These are phyloP conservation scores for Cyanocitta stelleri DNA, from an alignment of 2,113 vertebrate genomes.

Conservation along the genomic window DNA sequence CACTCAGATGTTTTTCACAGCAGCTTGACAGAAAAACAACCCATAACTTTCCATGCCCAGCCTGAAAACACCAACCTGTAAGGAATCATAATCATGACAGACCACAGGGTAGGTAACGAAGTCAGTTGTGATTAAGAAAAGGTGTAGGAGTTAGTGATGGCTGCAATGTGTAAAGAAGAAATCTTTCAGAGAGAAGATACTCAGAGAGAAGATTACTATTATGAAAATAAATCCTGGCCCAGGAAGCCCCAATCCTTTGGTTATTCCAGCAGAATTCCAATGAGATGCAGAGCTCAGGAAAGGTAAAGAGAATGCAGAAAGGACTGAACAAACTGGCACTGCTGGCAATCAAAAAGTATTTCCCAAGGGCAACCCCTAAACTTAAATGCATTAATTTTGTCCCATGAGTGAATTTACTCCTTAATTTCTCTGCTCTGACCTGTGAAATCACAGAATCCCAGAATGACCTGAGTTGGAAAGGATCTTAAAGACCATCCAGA, in stretches of 20 bases:
- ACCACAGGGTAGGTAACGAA: background rate
- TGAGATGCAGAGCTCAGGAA: background rate
- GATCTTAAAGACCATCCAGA: background rate
- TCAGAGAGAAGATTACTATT: background rate
- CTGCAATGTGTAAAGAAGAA: background rate
- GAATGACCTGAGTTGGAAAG: background rate
- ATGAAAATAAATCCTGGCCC: background rate
- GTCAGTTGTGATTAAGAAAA: background rate
- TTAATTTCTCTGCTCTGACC: background rate
- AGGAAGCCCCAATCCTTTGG: background rate
- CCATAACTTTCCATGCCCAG: background rate
- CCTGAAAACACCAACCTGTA: background rate
- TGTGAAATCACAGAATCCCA: background rate
- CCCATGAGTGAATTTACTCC: background rate
- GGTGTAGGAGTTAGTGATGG: background rate
- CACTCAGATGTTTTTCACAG: rapidly evolving
- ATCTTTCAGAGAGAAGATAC: background rate
- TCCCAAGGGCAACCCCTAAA: background rate
- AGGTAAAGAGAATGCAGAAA: background rate
- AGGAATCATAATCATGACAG: background rate
- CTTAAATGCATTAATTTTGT: background rate
- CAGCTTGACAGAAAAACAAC: background rate
- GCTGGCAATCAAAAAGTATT: background rate
- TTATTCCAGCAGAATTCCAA: background rate
- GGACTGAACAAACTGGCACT: background rate